phyloP scores from a whole-genome alignment of 2,888 invertebrate genomes.

The Boloria euphrosyne region DNA sequence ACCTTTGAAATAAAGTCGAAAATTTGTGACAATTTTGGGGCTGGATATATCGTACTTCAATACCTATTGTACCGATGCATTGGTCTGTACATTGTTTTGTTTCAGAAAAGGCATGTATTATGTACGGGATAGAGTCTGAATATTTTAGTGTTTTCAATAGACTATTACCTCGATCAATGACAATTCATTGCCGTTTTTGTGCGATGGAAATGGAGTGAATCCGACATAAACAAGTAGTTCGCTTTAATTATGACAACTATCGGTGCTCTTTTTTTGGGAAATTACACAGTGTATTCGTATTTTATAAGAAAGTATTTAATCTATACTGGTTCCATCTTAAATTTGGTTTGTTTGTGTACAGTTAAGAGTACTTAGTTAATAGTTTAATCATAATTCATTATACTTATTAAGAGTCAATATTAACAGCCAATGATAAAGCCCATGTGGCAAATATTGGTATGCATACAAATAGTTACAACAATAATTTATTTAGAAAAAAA shows the following conservation, averaged over 20 bases:
- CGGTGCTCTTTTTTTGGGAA: not conserved
- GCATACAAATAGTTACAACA: too few relatives aligned
- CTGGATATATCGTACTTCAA: not conserved
- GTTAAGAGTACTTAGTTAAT: too few relatives aligned
- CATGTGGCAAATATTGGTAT: too few relatives aligned
- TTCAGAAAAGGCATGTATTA: constrained; percentile 29
- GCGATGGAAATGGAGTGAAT: constrained; percentile 5
- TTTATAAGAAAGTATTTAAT: not conserved
- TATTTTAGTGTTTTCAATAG: constrained; percentile 37
- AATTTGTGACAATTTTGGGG: constrained; percentile 22
- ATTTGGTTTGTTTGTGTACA: too few relatives aligned
- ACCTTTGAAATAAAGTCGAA: constrained; percentile 34
- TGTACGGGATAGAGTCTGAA: constrained; percentile 16
- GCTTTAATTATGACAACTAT: constrained; percentile 6
- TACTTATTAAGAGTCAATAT: too few relatives aligned
- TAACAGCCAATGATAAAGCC: too few relatives aligned
- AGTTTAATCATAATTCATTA: too few relatives aligned
- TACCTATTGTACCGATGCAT: constrained; percentile 36
- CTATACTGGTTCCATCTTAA: too few relatives aligned
- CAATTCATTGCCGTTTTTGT: not conserved
- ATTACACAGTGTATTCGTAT: not conserved
- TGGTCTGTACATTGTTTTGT: constrained; percentile 38
- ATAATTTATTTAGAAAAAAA: too few relatives aligned
- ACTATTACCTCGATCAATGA: constrained; percentile 29
- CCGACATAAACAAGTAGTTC: not conserved